Evolutionary conservation across 1,140 invertebrate genomes (phyloP).

Genomic region (Trichoplusia ni): DNA sequence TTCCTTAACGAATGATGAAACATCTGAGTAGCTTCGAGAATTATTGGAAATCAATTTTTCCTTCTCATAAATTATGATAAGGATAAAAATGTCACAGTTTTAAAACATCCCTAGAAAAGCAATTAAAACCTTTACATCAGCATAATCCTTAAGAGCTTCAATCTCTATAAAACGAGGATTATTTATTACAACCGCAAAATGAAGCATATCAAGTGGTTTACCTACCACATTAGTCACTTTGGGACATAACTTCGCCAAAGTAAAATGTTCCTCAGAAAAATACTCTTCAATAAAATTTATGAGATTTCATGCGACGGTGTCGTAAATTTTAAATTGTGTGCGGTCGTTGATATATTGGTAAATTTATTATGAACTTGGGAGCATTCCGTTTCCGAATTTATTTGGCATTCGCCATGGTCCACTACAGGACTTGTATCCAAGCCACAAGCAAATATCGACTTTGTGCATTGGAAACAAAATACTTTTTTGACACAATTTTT

Average conservation of each 20-base stretch:
- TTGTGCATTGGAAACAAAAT: not conserved
- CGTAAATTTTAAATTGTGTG: conserved; percentile 43
- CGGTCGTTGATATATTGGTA: conserved; percentile 34
- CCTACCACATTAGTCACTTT: conserved; percentile 48
- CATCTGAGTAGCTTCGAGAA: not conserved
- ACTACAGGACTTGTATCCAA: conserved; percentile 8
- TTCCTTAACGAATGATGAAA: not conserved
- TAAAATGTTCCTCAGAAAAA: conserved; percentile 36
- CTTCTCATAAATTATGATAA: conserved; percentile 30
- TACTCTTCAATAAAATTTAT: conserved; percentile 37
- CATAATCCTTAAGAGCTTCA: conserved; percentile 14
- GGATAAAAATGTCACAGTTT: conserved; percentile 26
- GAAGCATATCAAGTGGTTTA: conserved; percentile 19
- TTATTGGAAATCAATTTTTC: conserved; percentile 22
- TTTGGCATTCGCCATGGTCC: conserved; percentile 22
- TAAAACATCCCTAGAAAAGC: conserved; percentile 28
- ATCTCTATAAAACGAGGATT: conserved; percentile 37
- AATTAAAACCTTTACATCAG: conserved; percentile 27
- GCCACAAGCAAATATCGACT: not conserved
- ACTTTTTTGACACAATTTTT: not conserved
- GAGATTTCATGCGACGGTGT: conserved; percentile 22
- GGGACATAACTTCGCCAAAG: conserved; percentile 2
- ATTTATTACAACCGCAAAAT: conserved; percentile 40
- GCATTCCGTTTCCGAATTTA: conserved; percentile 40
- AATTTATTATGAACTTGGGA: conserved; percentile 26